Evolutionary conservation across 2,113 vertebrate species (phyloP), one percentile per base, ranked within the genome.

Genomic region (Talpa occidentalis): DNA sequence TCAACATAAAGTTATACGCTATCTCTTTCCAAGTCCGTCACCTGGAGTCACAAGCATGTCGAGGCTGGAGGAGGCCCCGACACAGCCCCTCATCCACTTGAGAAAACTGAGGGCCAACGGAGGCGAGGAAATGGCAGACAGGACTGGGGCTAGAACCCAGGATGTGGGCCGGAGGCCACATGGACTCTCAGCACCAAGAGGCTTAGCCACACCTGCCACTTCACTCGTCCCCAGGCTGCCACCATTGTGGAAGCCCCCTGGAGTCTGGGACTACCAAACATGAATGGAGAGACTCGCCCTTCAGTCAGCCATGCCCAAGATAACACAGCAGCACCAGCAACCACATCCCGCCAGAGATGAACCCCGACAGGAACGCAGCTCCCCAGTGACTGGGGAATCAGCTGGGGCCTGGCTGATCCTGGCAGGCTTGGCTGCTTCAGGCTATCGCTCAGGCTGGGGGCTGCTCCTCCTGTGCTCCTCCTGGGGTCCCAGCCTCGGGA

Each of bases 201-300:
- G 0, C 10, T 1, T 1, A 49, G 40, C 5, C 24, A 10, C 28
- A 2, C 10, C 21, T 49, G 11, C 12, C 59, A 14, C 59, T n/a
- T 54, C 10, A 54, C 17, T 47, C n/a, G 40, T 47, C 12, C 37
- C 7, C 5, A 17, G 14, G 0, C 16, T 42, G 16, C 14, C 30
- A 28, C 0, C 1, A n/a, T 5, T 9, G 10, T n/a, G 15, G 24
- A 28, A 19, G 76, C 7, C 42, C 59, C 40, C 3, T n/a, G 35
- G 84, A 86, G 80, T 26, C 74, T 2, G 3, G 26, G 54, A 4
- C 47, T 47, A 47, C 3, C 19, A 66, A 2, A 26, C 14, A 1
- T 0, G 54, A 73, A 73, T 0, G 4, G 17, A 32, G 59, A 52
- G 12, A 24, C 24, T 44, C 1, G 17, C 32, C 42, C 37, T 40